These are phyloP conservation scores for Ostrea edulis DNA, from an alignment of 1,140 invertebrate genomes.

Conservation along the genomic window DNA sequence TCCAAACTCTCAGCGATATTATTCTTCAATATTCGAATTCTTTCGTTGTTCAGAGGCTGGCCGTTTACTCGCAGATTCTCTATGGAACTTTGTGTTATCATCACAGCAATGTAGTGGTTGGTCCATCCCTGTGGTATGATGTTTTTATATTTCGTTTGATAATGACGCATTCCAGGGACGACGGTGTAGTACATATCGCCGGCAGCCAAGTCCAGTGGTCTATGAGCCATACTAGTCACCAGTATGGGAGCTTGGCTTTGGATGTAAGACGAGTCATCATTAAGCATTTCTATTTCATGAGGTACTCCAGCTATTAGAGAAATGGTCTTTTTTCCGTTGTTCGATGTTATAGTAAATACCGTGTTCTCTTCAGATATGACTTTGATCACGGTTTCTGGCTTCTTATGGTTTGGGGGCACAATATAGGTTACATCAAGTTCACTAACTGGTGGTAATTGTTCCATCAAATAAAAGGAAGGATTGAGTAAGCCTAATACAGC, in stretches of 20 bases:
- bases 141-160: background rate
- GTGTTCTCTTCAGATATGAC: background rate
- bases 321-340: background rate
- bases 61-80: background rate
- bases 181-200: background rate
- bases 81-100: background rate
- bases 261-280: background rate
- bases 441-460: background rate
- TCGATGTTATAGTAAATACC: background rate
- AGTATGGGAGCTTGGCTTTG: background rate
- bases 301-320: background rate
- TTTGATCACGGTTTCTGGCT: background rate
- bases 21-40: background rate
- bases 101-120: background rate
- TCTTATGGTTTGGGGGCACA: background rate
- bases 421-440: background rate
- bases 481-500: background rate
- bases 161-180: background rate
- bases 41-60: background rate
- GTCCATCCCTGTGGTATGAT: background rate
- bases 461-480: background rate
- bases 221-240: background rate
- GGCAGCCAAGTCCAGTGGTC: background rate
- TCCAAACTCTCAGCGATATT: background rate
- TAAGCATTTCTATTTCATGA: background rate